These are phyloP conservation scores for Prolemur simus DNA, from an alignment of 2,113 vertebrate genomes.

Conservation along the genomic window DNA sequence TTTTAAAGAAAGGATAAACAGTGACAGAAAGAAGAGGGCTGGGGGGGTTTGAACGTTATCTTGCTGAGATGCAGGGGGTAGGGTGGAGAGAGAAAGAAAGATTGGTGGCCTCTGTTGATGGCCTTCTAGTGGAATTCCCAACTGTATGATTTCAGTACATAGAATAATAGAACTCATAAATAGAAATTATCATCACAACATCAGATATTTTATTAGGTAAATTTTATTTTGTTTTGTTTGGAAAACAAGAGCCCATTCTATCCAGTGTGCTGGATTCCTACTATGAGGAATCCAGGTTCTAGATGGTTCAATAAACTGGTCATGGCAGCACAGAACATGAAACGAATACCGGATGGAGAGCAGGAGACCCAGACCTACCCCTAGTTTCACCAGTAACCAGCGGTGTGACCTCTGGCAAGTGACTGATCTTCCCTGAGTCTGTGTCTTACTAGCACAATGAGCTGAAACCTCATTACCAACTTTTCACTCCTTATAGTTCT, in stretches of 20 bases:
- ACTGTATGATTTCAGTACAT: background rate
- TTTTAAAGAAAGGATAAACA: background rate
- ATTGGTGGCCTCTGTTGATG: background rate
- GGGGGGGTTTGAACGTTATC: background rate
- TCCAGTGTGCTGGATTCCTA: background rate
- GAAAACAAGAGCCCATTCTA: background rate
- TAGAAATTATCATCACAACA: background rate
- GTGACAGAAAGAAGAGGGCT: background rate
- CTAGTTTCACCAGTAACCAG: background rate
- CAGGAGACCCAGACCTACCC: background rate
- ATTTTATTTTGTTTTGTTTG: slow-evolving; percentile 11
- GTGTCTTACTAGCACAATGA: background rate
- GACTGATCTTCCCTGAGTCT: background rate
- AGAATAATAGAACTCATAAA: slow-evolving; percentile 33
- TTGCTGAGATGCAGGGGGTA: background rate
- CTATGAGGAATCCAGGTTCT: background rate
- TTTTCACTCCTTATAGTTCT: background rate
- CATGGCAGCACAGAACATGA: rapidly evolving
- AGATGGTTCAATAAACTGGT: background rate
- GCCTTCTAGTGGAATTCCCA: background rate
- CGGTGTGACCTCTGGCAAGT: background rate
- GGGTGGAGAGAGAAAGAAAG: background rate
- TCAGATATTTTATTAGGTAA: background rate
- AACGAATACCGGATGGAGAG: background rate
- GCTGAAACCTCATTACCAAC: background rate